Conservation (phyloP, 2,888 invertebrate species). For the Drosophila macrospina region DNA sequence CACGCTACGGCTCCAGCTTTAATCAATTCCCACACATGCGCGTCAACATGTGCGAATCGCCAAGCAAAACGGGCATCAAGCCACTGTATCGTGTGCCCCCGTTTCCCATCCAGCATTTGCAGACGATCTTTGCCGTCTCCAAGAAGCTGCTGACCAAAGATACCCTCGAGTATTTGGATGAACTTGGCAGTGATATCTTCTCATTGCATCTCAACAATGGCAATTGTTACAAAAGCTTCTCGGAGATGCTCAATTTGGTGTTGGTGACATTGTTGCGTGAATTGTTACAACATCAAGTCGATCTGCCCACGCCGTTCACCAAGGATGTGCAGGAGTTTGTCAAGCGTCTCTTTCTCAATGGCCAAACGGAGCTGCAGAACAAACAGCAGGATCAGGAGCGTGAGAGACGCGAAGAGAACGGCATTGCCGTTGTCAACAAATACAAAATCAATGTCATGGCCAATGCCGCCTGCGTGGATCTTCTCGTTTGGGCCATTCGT, state of each 20-base stretch:
- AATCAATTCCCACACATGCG: slow-evolving; percentile 94
- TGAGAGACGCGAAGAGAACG: slow-evolving; percentile 93
- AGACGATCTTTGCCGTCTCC: slow-evolving; percentile 91
- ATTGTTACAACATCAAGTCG: slow-evolving; percentile 94
- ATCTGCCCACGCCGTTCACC: slow-evolving; percentile 95
- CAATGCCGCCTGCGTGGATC: slow-evolving; percentile 98
- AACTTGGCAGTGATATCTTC: slow-evolving; percentile 92
- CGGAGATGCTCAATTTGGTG: slow-evolving; percentile 96
- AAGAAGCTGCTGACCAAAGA: slow-evolving; percentile 95
- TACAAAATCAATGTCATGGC: slow-evolving; percentile 98
- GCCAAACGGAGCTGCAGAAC: slow-evolving; percentile 96
- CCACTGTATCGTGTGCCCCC: slow-evolving; percentile 70
- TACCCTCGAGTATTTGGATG: slow-evolving; percentile 92
- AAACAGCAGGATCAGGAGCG: slow-evolving; percentile 94
- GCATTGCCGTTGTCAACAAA: slow-evolving; percentile 90
- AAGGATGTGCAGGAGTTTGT: slow-evolving; percentile 97
- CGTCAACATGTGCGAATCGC: slow-evolving; percentile 88
- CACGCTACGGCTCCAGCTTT: slow-evolving; percentile 96
- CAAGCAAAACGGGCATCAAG: slow-evolving; percentile 86
- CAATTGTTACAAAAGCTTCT: slow-evolving; percentile 97
- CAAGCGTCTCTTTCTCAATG: slow-evolving; percentile 94
- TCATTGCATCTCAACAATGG: slow-evolving; percentile 90
- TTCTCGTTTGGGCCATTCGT: slow-evolving; percentile 98
- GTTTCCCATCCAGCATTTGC: slow-evolving; percentile 89
- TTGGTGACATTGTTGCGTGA: slow-evolving; percentile 96